Percentiles rank a stretch among this genome's conserved stretches.
phyloP scores from a whole-genome alignment of 2,113 vertebrate species.

The Thamnaconus septentrionalis region DNA sequence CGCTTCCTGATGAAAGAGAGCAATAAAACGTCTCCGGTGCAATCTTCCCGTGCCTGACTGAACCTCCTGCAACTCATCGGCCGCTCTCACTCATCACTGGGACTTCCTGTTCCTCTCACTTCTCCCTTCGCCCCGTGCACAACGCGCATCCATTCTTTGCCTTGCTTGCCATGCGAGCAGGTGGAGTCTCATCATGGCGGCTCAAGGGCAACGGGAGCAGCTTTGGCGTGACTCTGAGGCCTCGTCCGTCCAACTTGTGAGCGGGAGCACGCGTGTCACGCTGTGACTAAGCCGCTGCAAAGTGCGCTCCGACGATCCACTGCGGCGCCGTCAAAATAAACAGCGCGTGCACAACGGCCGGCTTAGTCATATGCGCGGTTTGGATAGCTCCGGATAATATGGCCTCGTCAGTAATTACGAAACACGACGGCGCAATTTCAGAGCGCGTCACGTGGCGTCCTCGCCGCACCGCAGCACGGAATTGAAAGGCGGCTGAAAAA shows the following conservation, averaged over 20 bases:
- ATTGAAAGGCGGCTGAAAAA: constrained; percentile 21
- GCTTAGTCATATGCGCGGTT: constrained; percentile 59
- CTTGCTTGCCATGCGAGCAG: too few relatives aligned
- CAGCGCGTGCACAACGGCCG: constrained; percentile 45
- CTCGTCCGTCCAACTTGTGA: too few relatives aligned
- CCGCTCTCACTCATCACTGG: constrained; percentile 10
- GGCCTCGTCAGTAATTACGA: constrained; percentile 64
- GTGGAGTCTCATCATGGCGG: too few relatives aligned
- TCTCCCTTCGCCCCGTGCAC: constrained; percentile 9
- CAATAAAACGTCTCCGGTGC: constrained; percentile 15
- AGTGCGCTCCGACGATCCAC: constrained; percentile 32
- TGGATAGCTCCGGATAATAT: constrained; percentile 51
- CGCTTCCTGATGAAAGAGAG: not conserved
- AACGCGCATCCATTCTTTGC: too few relatives aligned
- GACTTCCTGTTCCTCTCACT: constrained; percentile 3
- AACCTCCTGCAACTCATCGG: constrained; percentile 1
- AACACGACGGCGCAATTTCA: constrained; percentile 52
- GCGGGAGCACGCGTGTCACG: not conserved
- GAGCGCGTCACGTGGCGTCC: constrained; percentile 42
- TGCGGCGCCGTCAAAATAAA: constrained; percentile 48
- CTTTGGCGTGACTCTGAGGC: too few relatives aligned
- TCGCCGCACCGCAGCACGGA: not conserved
- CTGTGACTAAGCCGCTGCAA: constrained; percentile 56
- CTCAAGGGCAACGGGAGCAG: too few relatives aligned
- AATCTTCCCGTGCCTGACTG: constrained; percentile 2